Evolutionary conservation across 2,113 vertebrate species (phyloP).

Genomic region (Ceyx margarethae): DNA sequence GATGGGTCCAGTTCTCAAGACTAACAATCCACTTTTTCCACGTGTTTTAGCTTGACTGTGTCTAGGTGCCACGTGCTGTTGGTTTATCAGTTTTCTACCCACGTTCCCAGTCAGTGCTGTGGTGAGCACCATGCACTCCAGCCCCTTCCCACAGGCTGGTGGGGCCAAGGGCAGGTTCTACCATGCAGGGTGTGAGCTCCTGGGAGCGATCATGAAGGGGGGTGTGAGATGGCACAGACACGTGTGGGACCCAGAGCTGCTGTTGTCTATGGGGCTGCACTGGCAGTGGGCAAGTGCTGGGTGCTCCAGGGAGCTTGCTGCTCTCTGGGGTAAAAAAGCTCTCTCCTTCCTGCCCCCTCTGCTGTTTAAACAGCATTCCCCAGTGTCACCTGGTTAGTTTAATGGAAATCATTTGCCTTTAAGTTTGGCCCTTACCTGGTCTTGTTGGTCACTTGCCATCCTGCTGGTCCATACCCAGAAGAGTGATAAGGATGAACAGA

Average conservation of each 20-base stretch:
- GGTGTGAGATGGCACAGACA: not conserved
- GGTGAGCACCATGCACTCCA: fast-evolving
- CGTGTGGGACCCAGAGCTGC: not conserved
- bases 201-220: fast-evolving
- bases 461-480: not conserved
- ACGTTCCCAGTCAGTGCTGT: not conserved
- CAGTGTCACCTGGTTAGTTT: not conserved
- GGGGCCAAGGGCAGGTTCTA: not conserved
- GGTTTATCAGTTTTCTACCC: not conserved
- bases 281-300: not conserved
- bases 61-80: not conserved
- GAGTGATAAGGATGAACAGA: not conserved
- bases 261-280: fast-evolving
- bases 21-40: not conserved
- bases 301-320: not conserved
- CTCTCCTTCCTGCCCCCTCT: not conserved
- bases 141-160: not conserved
- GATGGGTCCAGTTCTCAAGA: not conserved
- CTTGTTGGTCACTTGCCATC: not conserved
- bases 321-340: not conserved
- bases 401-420: not conserved
- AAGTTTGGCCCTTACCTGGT: not conserved
- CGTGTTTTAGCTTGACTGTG: not conserved
- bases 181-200: not conserved
- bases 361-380: not conserved